phyloP scores from a whole-genome alignment of 1,140 invertebrate genomes.

The Musca domestica region DNA sequence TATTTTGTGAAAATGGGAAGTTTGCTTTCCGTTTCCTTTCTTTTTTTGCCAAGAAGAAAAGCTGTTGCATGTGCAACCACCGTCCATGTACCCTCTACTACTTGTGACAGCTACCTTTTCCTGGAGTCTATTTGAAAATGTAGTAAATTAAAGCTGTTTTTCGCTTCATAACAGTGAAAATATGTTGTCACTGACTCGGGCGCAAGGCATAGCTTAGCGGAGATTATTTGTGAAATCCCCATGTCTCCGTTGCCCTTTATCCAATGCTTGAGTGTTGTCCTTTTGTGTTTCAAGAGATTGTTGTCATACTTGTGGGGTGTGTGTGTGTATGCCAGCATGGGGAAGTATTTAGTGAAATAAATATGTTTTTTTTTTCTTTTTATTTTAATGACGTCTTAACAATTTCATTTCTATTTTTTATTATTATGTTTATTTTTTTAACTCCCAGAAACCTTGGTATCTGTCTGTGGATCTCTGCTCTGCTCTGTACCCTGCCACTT shows the following conservation, averaged over 20 bases:
- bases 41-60: neutral
- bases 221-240: neutral
- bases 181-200: neutral
- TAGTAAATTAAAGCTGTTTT: too few relatives aligned
- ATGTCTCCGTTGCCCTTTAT: neutral
- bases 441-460: neutral
- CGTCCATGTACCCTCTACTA: too few relatives aligned
- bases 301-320: neutral
- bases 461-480: neutral
- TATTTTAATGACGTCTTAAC: constrained; percentile 8
- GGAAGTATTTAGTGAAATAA: neutral
- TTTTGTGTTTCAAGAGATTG: neutral
- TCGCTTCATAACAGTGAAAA: neutral
- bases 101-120: too few relatives aligned
- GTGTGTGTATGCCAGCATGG: too few relatives aligned
- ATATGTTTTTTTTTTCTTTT: neutral
- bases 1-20: neutral
- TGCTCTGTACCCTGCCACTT: neutral
- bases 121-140: too few relatives aligned
- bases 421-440: neutral
- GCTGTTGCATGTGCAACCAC: too few relatives aligned
- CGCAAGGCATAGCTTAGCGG: neutral
- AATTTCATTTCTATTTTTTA: neutral
- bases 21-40: neutral
- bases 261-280: neutral